phyloP scores from a whole-genome alignment of 1,140 invertebrate genomes.

The Bursaphelenchus mucronatus region DNA sequence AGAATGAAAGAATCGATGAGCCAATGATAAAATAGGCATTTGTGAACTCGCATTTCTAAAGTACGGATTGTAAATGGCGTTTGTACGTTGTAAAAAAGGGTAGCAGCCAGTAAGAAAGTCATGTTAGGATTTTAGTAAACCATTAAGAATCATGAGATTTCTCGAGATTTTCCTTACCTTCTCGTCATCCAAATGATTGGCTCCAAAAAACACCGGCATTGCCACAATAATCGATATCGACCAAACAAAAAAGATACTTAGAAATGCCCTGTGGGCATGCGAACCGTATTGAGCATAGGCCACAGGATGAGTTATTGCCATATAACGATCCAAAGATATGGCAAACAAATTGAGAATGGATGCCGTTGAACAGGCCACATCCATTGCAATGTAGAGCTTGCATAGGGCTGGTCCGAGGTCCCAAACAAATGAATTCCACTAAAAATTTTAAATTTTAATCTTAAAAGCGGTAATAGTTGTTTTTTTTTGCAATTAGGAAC shows the following conservation, averaged over 20 bases:
- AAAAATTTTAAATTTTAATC: constrained; percentile 28
- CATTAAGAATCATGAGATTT: constrained; percentile 20
- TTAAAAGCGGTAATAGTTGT: too few species aligned
- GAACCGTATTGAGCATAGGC: constrained; percentile 94
- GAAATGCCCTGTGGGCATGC: constrained; percentile 85
- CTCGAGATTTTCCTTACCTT: constrained; percentile 63
- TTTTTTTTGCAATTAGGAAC: too few species aligned
- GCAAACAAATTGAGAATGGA: constrained; percentile 97
- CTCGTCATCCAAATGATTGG: constrained; percentile 73
- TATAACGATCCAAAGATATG: constrained; percentile 97
- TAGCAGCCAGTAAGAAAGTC: too few species aligned
- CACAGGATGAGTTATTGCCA: constrained; percentile 95
- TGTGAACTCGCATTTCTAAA: constrained; percentile 74
- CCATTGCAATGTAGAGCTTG: constrained; percentile 97
- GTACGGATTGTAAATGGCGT: not conserved
- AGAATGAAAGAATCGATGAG: constrained; percentile 95
- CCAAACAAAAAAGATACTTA: constrained; percentile 95
- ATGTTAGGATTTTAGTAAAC: too few species aligned
- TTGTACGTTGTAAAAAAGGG: too few species aligned
- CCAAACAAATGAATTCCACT: constrained; percentile 67
- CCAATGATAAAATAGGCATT: constrained; percentile 96
- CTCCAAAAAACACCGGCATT: constrained; percentile 74
- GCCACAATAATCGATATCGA: constrained; percentile 89
- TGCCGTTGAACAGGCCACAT: constrained; percentile 94
- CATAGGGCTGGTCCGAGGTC: constrained; percentile 81